Evolutionary conservation across 2,797 vertebrate species (phyloP).

Genomic region (Remorina albescens): DNA sequence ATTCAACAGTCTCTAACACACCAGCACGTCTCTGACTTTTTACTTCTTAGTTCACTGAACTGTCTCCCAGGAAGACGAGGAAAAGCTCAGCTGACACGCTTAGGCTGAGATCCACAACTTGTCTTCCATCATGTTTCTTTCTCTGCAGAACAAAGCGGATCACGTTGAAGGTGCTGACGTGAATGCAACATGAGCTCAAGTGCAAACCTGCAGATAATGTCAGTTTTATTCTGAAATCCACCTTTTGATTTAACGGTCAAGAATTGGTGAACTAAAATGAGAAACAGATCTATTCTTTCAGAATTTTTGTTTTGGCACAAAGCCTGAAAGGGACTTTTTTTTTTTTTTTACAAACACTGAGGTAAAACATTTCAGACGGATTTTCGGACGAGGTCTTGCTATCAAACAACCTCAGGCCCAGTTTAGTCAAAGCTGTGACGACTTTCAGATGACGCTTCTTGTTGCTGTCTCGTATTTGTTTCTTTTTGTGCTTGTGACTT

Average conservation of each 20-base stretch:
- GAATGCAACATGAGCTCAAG: background rate
- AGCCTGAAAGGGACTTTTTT: no score
- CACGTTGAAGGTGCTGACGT: background rate
- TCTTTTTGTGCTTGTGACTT: background rate
- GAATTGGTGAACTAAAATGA: background rate
- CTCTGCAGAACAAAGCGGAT: background rate
- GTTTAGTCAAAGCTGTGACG: slow-evolving; percentile 11
- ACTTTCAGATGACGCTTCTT: slow-evolving; percentile 5
- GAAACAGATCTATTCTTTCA: background rate
- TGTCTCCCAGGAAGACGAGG: background rate
- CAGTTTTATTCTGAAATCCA: background rate
- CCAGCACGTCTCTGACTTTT: background rate
- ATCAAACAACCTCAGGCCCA: slow-evolving; percentile 2
- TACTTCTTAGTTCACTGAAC: background rate
- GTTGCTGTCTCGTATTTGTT: background rate
- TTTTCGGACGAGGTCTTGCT: background rate
- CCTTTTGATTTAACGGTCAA: background rate
- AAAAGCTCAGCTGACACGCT: background rate
- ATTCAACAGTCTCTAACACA: background rate
- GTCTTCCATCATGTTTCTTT: background rate
- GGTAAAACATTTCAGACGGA: no score
- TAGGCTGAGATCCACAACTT: background rate
- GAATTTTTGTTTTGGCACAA: no score
- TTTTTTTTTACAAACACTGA: no score
- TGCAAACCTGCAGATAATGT: background rate